Percentiles rank a stretch among this genome's conserved stretches.
Conservation (phyloP, 2,888 invertebrate genomes). For the Aleiodes testaceus region DNA sequence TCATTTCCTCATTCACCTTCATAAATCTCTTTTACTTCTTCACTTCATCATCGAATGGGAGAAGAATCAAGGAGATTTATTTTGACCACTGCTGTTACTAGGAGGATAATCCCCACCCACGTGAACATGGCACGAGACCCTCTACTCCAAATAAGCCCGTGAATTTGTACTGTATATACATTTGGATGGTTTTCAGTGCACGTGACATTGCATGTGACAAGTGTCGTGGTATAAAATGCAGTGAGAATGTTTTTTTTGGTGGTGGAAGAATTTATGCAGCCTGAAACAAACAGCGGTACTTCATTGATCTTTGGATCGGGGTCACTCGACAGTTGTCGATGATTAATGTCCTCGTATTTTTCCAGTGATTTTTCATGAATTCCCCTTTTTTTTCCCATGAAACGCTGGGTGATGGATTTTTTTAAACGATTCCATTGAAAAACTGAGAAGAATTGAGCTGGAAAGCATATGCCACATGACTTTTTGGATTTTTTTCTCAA, state of each 20-base stretch:
- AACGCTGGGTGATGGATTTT: neutral
- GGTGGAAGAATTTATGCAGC: no score
- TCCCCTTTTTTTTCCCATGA: neutral
- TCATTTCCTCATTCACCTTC: no score
- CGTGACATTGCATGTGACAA: slow-evolving; percentile 28
- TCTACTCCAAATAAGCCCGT: neutral
- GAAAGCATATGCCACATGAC: no score
- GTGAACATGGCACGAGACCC: neutral
- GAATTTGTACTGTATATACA: neutral
- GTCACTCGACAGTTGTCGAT: slow-evolving; percentile 17
- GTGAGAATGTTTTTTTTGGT: neutral
- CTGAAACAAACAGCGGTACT: slow-evolving; percentile 1
- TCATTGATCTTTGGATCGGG: slow-evolving; percentile 38
- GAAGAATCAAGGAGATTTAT: no score
- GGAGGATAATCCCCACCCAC: no score
- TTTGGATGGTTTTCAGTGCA: slow-evolving; percentile 7
- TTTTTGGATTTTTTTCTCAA: no score
- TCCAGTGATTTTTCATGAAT: neutral
- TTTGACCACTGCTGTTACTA: no score
- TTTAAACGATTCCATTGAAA: neutral
- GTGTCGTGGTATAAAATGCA: slow-evolving; percentile 12
- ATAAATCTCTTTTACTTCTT: no score
- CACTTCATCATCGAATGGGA: no score
- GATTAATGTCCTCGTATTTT: neutral
- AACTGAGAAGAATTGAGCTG: neutral